phyloP scores from a whole-genome alignment of 2,113 vertebrate species.

The Plectropomus leopardus region DNA sequence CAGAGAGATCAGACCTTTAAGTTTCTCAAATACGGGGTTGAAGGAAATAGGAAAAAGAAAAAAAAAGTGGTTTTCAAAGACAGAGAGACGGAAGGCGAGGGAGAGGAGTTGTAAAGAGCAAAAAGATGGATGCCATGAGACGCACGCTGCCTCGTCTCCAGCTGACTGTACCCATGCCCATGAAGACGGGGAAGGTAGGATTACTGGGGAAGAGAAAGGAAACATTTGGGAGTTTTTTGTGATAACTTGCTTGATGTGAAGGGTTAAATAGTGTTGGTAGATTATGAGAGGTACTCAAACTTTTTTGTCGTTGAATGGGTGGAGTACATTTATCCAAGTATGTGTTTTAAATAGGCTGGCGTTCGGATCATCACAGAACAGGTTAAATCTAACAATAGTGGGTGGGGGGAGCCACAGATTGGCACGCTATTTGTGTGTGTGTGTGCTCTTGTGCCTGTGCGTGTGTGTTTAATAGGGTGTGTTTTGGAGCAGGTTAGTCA shows the following conservation, averaged over 20 bases:
- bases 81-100: neutral
- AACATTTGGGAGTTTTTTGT: too few relatives aligned
- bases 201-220: too few relatives aligned
- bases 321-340: constrained; percentile 43
- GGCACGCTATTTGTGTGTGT: constrained; percentile 60
- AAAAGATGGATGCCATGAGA: constrained; percentile 79
- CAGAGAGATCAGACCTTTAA: constrained; percentile 50
- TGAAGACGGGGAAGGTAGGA: constrained; percentile 82
- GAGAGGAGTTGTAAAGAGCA: constrained; percentile 41
- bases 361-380: constrained; percentile 58
- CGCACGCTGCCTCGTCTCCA: constrained; percentile 60
- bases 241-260: neutral
- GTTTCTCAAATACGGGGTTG: constrained; percentile 33
- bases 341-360: constrained; percentile 39
- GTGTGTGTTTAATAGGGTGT: constrained; percentile 77
- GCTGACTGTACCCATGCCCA: constrained; percentile 67
- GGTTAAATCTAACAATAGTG: constrained; percentile 77
- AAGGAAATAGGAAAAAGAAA: constrained; percentile 32
- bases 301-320: constrained; percentile 34
- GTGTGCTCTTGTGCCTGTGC: constrained; percentile 39
- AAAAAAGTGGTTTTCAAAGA: constrained; percentile 43
- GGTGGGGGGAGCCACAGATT: constrained; percentile 73
- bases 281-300: too few relatives aligned
- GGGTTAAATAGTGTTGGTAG: constrained; percentile 1
- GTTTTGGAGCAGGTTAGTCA: constrained; percentile 86